Base-by-base conservation (phyloP, 1,140 invertebrate species). In the Diorhabda elongata region DNA sequence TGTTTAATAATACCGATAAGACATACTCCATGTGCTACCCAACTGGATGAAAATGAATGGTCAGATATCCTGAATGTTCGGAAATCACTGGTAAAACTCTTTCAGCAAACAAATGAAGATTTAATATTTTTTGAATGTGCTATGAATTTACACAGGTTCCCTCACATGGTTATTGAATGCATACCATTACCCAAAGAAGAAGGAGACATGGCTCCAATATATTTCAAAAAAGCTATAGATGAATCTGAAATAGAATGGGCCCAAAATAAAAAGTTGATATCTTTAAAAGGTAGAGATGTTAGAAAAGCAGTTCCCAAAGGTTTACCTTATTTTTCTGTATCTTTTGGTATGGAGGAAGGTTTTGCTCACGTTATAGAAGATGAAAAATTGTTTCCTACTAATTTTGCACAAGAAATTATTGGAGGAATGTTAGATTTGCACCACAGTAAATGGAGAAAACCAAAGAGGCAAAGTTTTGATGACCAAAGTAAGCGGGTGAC, bases 281-380 rank as follows among this genome's bases (percentile, higher is more conserved):
- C 95, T 70, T 82, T 98, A 42, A 81, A 80, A 26, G 80, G 85
- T 2, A 89, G 89, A 79, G 88, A 92, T 82, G 84, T 98, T 26
- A 85, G 93, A 57, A 87, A 86, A 81, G 87, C 90, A 9, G 87
- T 99, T 68, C 97, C 97, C 5, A 97, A 97, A 84, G 95, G 94
- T 4, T 87, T 99, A 65, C 91, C 96, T 2, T 99, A 98, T 81
- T 97, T 99, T 82, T 88, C 88, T 83, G 91, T 99, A 2, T 89
- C 95, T 81, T 98, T 99, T 87, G 97, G 94, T 44, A 87, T 88
- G 82, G 87, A 95, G 62, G 86, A 87, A 57, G 97, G 97, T 3
- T 98, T 92, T 84, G 97, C 95, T 67, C 97, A 98, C 84, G 92
- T 98, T 1, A 97, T 99, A 77, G 97, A 99, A 84, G 93, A 99